Conservation (phyloP, 2,888 invertebrate species). For the Erebia epiphron region DNA sequence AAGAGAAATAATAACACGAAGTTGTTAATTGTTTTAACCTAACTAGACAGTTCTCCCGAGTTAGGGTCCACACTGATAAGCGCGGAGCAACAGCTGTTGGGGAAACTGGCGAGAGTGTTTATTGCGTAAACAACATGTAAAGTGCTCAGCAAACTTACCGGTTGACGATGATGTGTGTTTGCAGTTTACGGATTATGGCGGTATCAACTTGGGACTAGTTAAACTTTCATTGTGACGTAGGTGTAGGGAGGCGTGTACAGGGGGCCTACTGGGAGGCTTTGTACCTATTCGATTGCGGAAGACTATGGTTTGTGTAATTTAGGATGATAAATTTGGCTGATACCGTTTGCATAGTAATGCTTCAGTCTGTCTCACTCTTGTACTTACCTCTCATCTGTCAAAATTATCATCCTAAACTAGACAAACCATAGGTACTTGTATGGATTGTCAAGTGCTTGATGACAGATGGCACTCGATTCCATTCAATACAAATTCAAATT, state of each 20-base stretch:
- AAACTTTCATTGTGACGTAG: background rate
- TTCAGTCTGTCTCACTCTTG: no score
- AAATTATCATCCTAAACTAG: no score
- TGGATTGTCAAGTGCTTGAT: no score
- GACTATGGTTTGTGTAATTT: no score
- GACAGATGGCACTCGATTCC: no score
- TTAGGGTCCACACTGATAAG: background rate
- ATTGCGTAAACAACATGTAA: slow-evolving; percentile 21
- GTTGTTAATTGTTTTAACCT: background rate
- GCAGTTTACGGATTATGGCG: slow-evolving; percentile 15
- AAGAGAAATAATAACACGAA: no score
- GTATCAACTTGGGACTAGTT: slow-evolving; percentile 2
- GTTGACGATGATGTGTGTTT: slow-evolving; percentile 15
- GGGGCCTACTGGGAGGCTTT: background rate
- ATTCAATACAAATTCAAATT: no score
- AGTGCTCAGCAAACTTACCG: slow-evolving; percentile 15
- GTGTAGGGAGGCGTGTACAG: background rate
- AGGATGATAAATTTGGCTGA: no score
- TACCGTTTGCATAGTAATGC: no score
- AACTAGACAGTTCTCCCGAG: background rate
- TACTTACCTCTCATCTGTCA: no score
- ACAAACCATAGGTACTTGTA: no score
- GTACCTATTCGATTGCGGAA: background rate
- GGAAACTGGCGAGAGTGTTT: slow-evolving; percentile 7
- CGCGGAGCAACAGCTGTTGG: slow-evolving; percentile 2